Percentiles rank a stretch among this genome's conserved stretches.
Evolutionary conservation across 2,888 invertebrate genomes (phyloP).

Genomic region (Ligdia adustata): DNA sequence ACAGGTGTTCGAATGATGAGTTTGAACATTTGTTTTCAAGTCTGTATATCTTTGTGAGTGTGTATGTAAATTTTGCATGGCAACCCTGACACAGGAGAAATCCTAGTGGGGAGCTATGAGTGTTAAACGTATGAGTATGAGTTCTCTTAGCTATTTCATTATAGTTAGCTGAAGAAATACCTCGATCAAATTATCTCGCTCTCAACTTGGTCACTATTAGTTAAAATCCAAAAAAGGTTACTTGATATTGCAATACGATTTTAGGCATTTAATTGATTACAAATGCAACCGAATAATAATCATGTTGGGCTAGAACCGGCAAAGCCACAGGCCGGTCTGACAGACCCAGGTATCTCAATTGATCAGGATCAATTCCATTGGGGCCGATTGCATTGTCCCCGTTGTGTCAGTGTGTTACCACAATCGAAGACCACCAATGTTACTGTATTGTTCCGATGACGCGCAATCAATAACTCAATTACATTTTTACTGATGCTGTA

Average conservation of each 20-base stretch:
- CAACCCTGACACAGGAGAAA: too few relatives aligned
- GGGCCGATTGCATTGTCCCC: conserved; percentile 16
- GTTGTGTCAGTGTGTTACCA: conserved; percentile 16
- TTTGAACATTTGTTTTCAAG: too few relatives aligned
- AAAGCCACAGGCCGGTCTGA: background rate
- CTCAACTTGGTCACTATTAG: too few relatives aligned
- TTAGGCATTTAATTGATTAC: background rate
- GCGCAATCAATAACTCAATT: conserved; percentile 13
- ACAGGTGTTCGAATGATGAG: too few relatives aligned
- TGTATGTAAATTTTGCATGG: too few relatives aligned
- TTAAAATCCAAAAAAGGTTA: too few relatives aligned
- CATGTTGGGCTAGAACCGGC: background rate
- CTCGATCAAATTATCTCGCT: too few relatives aligned
- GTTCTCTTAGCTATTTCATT: too few relatives aligned
- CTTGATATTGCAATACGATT: background rate
- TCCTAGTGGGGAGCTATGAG: too few relatives aligned
- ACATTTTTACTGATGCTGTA: conserved; percentile 1
- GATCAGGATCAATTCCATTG: conserved; percentile 1
- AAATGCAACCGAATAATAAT: background rate
- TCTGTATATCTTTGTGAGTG: too few relatives aligned
- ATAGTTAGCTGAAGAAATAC: too few relatives aligned
- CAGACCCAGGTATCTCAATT: conserved; percentile 9
- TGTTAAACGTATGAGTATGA: too few relatives aligned
- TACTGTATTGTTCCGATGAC: conserved; percentile 1
- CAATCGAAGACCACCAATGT: conserved; percentile 8